Percentiles rank a stretch among this genome's conserved stretches.
These are phyloP conservation scores for Junco hyemalis DNA, from an alignment of 2,113 vertebrate genomes.

Conservation along the genomic window DNA sequence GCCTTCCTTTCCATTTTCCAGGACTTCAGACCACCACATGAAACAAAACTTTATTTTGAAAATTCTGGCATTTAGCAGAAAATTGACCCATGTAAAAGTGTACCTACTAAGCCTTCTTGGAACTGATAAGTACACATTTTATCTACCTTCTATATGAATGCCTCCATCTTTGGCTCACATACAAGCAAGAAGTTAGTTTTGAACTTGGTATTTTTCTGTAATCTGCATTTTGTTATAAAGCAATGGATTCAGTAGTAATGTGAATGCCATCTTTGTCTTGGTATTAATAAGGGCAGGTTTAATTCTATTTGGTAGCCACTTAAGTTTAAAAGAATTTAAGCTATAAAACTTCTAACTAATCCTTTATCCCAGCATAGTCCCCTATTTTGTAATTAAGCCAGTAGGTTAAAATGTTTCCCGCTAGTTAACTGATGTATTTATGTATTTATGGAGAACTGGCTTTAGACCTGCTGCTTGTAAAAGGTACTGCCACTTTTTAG, in stretches of 20 bases:
- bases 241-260: not conserved
- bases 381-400: not conserved
- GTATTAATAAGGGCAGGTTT: not conserved
- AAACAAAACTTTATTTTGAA: not conserved
- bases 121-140: not conserved
- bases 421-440: not conserved
- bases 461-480: not conserved
- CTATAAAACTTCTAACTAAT: not conserved
- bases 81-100: not conserved
- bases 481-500: not conserved
- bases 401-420: not conserved
- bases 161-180: not conserved
- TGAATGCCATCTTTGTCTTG: not conserved
- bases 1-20: conserved; percentile 28
- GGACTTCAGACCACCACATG: not conserved
- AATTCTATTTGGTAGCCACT: not conserved
- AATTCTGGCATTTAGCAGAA: not conserved
- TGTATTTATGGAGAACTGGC: fast-evolving
- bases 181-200: not conserved
- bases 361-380: not conserved
- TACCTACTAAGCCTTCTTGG: not conserved
- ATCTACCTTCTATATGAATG: not conserved
- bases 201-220: not conserved
- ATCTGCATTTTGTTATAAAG: not conserved
- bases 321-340: not conserved